A percentile compares a stretch with the other conserved stretches of the same genome.
Evolutionary conservation across 2,797 vertebrate species (phyloP).

Genomic region (Benthosema pterotum): DNA sequence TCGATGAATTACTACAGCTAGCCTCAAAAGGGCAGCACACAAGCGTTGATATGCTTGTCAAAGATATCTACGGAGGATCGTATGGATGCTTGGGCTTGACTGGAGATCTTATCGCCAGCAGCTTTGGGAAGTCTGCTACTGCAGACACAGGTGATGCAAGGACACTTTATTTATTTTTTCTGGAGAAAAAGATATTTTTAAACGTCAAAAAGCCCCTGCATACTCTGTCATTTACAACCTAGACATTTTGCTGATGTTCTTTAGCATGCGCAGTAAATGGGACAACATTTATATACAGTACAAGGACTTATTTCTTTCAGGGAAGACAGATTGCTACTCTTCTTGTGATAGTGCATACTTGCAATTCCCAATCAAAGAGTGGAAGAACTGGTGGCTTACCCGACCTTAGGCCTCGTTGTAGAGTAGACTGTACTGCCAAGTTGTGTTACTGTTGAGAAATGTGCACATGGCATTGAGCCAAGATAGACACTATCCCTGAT

Average conservation of each 20-base stretch:
- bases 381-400: not conserved
- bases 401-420: conserved; percentile 41
- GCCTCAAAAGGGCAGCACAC: conserved; percentile 94
- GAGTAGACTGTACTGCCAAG: not conserved
- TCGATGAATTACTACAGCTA: conserved; percentile 93
- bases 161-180: not conserved
- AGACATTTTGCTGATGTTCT: too few relatives aligned
- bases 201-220: too few relatives aligned
- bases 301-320: too few relatives aligned
- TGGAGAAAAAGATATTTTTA: too few relatives aligned
- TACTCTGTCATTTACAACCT: too few relatives aligned
- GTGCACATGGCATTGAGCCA: conserved; percentile 1
- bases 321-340: too few relatives aligned
- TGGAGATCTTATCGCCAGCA: conserved; percentile 96
- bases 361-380: not conserved
- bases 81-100: conserved; percentile 92
- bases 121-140: conserved; percentile 96
- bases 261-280: too few relatives aligned
- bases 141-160: conserved; percentile 87
- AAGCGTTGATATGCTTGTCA: conserved; percentile 97
- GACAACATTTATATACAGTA: too few relatives aligned
- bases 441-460: conserved; percentile 43
- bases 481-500: not conserved
- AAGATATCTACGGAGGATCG: conserved; percentile 95
- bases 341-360: too few relatives aligned